A percentile compares a stretch with the other conserved stretches of the same genome.
Conservation (phyloP, 2,113 vertebrate species). For the Pelodiscus sinensis region DNA sequence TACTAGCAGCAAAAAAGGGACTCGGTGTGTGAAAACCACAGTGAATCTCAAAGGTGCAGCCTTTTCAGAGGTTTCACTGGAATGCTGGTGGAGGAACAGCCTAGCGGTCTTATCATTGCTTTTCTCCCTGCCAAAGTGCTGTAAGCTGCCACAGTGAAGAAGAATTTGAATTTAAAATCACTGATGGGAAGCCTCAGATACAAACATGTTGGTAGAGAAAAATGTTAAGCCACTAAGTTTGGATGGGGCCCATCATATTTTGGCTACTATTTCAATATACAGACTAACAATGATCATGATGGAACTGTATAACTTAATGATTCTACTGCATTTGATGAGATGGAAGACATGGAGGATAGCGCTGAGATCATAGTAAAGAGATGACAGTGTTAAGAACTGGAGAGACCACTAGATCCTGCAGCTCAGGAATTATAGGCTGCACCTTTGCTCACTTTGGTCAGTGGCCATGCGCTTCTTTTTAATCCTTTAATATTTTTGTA, state of each 20-base stretch:
- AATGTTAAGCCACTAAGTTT: background rate
- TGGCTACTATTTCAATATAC: rapidly evolving
- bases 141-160: rapidly evolving
- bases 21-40: background rate
- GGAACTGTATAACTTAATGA: background rate
- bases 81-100: rapidly evolving
- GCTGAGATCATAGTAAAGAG: background rate
- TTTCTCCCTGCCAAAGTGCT: background rate
- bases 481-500: background rate
- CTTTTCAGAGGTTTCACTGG: background rate
- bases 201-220: background rate
- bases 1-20: background rate
- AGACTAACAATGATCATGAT: background rate
- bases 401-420: background rate
- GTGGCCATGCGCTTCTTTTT: background rate
- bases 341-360: background rate
- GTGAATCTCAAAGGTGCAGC: background rate
- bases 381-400: background rate
- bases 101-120: rapidly evolving
- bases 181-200: background rate
- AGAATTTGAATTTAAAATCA: background rate
- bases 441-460: background rate
- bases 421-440: background rate
- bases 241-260: background rate
- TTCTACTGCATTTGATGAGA: background rate